These are phyloP conservation scores for Leptinotarsa juncta DNA, from an alignment of 2,888 invertebrate species.

Conservation along the genomic window DNA sequence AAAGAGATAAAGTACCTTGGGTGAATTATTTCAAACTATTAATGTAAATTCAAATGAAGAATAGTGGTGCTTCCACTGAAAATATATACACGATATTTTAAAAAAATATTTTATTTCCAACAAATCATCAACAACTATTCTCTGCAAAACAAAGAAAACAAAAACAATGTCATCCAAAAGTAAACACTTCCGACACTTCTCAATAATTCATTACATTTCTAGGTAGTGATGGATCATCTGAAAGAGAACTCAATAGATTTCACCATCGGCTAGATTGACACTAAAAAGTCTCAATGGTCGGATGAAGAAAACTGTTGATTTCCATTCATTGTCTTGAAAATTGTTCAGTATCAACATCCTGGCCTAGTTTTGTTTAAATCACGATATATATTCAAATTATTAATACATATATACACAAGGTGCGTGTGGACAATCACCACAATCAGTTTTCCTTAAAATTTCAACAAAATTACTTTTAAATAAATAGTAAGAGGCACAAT, in stretches of 20 bases:
- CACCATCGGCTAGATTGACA: background rate
- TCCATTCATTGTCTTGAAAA: background rate
- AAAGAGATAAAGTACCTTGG: background rate
- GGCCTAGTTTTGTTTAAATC: background rate
- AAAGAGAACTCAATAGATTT: background rate
- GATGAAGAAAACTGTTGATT: background rate
- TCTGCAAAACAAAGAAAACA: slow-evolving; percentile 31
- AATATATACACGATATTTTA: slow-evolving; percentile 46
- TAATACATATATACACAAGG: too few relatives aligned
- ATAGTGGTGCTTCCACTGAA: slow-evolving; percentile 12
- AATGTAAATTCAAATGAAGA: background rate
- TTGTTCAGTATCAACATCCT: background rate
- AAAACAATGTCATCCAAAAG: slow-evolving; percentile 20
- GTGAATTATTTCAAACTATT: background rate
- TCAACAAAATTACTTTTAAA: background rate
- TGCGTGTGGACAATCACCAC: background rate
- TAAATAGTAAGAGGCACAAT: background rate
- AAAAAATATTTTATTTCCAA: slow-evolving; percentile 54
- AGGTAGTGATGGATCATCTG: background rate
- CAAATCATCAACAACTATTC: slow-evolving; percentile 41
- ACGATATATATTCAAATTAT: slow-evolving; percentile 6
- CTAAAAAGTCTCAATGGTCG: background rate
- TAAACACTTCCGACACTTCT: slow-evolving; percentile 24
- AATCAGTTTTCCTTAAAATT: background rate
- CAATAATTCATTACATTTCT: slow-evolving; percentile 12